Evolutionary conservation across 2,888 invertebrate genomes (phyloP).

Genomic region (Polyploca ridens): DNA sequence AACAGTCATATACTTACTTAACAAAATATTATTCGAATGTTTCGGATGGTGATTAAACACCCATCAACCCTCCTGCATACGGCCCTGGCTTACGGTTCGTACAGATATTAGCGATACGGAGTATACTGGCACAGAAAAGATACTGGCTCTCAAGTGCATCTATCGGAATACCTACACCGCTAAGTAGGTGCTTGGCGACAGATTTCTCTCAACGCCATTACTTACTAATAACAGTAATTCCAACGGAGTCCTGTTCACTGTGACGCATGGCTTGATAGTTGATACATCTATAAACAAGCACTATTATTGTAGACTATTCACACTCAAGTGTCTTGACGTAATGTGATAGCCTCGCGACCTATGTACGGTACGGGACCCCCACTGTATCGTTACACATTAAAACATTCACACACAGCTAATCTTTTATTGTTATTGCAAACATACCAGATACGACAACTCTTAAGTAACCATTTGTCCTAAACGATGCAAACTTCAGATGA

Average conservation of each 20-base stretch:
- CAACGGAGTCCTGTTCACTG: neutral
- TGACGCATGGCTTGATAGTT: neutral
- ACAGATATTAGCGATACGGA: too few relatives aligned
- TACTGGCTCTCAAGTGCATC: too few relatives aligned
- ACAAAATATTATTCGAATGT: too few relatives aligned
- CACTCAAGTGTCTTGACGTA: conserved; percentile 37
- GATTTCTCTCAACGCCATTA: too few relatives aligned
- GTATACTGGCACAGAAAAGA: too few relatives aligned
- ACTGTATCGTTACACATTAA: conserved; percentile 21
- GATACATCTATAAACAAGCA: neutral
- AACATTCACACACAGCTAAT: neutral
- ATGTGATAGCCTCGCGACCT: conserved; percentile 41
- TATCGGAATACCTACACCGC: too few relatives aligned
- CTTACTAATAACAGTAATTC: too few relatives aligned
- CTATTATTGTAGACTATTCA: neutral
- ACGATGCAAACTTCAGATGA: neutral
- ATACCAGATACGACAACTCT: neutral
- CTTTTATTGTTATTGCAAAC: neutral
- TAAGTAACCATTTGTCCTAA: neutral
- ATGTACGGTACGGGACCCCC: conserved; percentile 11
- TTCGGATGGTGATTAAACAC: too few relatives aligned
- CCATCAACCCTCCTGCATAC: too few relatives aligned
- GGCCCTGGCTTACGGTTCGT: too few relatives aligned
- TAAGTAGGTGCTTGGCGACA: too few relatives aligned
- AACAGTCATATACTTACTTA: too few relatives aligned